phyloP scores from a whole-genome alignment of 1,140 invertebrate genomes.

The Eubasilissa regina region DNA sequence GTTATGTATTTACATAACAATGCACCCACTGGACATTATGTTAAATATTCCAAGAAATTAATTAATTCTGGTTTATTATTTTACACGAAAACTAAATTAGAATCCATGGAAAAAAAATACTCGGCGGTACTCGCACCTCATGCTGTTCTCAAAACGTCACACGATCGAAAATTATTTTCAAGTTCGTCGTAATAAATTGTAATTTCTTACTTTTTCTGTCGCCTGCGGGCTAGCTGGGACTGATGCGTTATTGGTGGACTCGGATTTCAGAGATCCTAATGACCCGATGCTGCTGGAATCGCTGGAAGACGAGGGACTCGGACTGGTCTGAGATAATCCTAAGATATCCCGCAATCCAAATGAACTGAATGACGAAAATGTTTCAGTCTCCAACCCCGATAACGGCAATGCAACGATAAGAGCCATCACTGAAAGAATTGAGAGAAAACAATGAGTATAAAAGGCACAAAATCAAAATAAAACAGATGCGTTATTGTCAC shows the following conservation, averaged over 20 bases:
- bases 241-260: slow-evolving; percentile 68
- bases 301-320: slow-evolving; percentile 70
- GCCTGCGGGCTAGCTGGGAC: slow-evolving; percentile 71
- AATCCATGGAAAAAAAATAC: too few relatives aligned
- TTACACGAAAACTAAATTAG: too few relatives aligned
- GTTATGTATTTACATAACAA: too few relatives aligned
- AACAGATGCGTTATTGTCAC: slow-evolving; percentile 39
- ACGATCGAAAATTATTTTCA: too few relatives aligned
- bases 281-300: slow-evolving; percentile 72
- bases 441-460: slow-evolving; percentile 15
- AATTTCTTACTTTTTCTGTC: slow-evolving; percentile 67
- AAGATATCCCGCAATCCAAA: slow-evolving; percentile 71
- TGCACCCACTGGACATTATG: too few relatives aligned
- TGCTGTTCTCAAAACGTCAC: background rate
- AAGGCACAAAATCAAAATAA: slow-evolving; percentile 25
- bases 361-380: slow-evolving; percentile 69
- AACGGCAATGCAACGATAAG: slow-evolving; percentile 71
- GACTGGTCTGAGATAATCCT: slow-evolving; percentile 65
- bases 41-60: too few relatives aligned
- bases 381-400: slow-evolving; percentile 69
- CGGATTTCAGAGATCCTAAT: slow-evolving; percentile 70
- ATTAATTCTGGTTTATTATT: too few relatives aligned
- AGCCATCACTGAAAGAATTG: slow-evolving; percentile 68
- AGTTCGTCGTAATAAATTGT: background rate
- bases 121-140: slow-evolving; percentile 54